Percentiles rank a stretch among this genome's conserved stretches.
phyloP scores from a whole-genome alignment of 2,888 invertebrate species.

The Drosophila pseudotalamancana region DNA sequence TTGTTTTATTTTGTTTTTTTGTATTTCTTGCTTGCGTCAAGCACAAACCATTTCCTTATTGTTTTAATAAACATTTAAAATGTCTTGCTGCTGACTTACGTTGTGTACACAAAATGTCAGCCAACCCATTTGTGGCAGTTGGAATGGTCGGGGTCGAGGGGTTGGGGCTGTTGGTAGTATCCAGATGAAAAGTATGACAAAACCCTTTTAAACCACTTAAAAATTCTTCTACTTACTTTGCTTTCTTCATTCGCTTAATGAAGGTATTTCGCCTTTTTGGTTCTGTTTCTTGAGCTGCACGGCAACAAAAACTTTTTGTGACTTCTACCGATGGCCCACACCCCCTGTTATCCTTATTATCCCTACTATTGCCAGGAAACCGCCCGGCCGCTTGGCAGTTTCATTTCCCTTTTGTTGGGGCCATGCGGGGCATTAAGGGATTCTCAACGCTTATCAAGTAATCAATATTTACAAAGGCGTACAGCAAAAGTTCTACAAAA shows the following conservation, averaged over 20 bases:
- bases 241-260: conserved; percentile 80
- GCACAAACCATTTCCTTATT: conserved; percentile 81
- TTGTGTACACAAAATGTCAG: conserved; percentile 63
- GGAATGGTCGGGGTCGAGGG: not conserved
- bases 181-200: conserved; percentile 75
- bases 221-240: conserved; percentile 79
- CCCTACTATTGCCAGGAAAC: conserved; percentile 16
- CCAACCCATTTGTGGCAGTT: conserved; percentile 62
- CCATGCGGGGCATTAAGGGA: conserved; percentile 67
- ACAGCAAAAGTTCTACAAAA: conserved; percentile 50
- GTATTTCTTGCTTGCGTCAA: conserved; percentile 12
- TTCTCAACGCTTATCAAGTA: conserved; percentile 71
- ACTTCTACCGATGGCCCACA: conserved; percentile 19
- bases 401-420: conserved; percentile 58
- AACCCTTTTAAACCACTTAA: conserved; percentile 81
- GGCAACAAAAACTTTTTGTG: conserved; percentile 54
- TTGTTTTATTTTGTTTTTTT: conserved; percentile 1
- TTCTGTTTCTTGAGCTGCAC: conserved; percentile 51
- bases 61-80: conserved; percentile 82
- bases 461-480: conserved; percentile 76
- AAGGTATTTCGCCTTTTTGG: conserved; percentile 78
- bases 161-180: conserved; percentile 32
- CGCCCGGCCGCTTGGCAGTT: conserved; percentile 36
- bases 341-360: not conserved
- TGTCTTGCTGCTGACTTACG: conserved; percentile 70